Evolutionary conservation across 2,113 vertebrate genomes (phyloP), one percentile per base, ranked within the genome.

Genomic region (Silurus asotus): DNA sequence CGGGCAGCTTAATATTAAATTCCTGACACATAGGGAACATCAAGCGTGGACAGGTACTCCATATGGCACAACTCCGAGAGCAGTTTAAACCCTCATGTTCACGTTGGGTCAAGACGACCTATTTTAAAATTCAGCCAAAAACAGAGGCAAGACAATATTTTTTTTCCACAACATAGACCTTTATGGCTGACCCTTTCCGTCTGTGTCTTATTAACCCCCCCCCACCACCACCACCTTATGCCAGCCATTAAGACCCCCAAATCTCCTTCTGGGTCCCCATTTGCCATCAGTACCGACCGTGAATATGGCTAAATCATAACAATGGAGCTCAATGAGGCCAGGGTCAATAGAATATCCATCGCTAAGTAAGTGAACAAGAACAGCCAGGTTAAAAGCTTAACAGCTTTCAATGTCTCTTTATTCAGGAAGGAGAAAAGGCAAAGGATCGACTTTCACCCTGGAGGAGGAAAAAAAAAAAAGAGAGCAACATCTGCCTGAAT

Each of bases 1-100:
- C 67, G 61, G 86, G 86, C 70, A 86, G 74, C 86, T 72, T 62
- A 82, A 83, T 79, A 84, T 89, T 79, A 89, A 49, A 85, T 87
- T 86, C 61, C 75, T 76, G 88, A 87, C 79, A 81, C 67, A 45
- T 74, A 70, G 49, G 53, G 20, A 82, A 79, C 74, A 58, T n/a
- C 53, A 28, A 56, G 37, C 15, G 67, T 9, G 56, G 84, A 83
- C 85, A 65, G 80, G 70, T 83, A 51, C 76, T 85, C 86, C 88
- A 82, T 87, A 86, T 86, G 86, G 75, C 58, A 23, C 61, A 37
- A 56, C 77, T 61, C 51, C 74, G 10, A 55, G 55, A 55, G 48
- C 86, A 70, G 48, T 48, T 67, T 59, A 83, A 82, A 82, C 76
- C 15, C 82, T 61, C 69, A 48, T 74, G 82, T 84, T 84, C 23